These are phyloP conservation scores for Festucalex cinctus DNA, from an alignment of 2,113 vertebrate genomes.

Conservation along the genomic window DNA sequence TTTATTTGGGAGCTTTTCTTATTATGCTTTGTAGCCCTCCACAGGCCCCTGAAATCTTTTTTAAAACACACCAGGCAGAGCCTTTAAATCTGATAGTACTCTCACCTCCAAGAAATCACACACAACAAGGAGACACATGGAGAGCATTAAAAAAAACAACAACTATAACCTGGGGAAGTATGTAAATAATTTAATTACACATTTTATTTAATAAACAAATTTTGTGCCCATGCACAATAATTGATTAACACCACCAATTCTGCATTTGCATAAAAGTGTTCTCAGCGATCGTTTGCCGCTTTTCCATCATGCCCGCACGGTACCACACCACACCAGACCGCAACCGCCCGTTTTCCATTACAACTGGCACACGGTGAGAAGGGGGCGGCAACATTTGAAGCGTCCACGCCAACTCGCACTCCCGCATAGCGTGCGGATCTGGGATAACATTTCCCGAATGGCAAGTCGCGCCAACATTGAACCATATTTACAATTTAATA, in stretches of 20 bases:
- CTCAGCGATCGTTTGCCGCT: no score
- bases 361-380: no score
- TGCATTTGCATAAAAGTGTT: not conserved
- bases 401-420: no score
- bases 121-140: not conserved
- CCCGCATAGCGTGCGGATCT: no score
- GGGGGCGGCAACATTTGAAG: no score
- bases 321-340: no score
- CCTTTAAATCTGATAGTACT: constrained; percentile 4
- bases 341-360: no score
- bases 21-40: constrained; percentile 4
- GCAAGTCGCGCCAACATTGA: no score
- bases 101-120: constrained; percentile 1
- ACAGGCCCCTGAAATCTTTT: constrained; percentile 1
- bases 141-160: constrained; percentile 3
- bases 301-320: no score
- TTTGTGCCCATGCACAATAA: not conserved
- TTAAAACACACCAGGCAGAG: constrained; percentile 6
- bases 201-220: not conserved
- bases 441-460: no score
- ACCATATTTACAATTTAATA: no score
- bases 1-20: constrained; percentile 1
- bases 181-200: not conserved
- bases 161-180: not conserved
- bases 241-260: not conserved